phyloP scores from a whole-genome alignment of 2,113 vertebrate species.

The Chlorodrepanis virens region DNA sequence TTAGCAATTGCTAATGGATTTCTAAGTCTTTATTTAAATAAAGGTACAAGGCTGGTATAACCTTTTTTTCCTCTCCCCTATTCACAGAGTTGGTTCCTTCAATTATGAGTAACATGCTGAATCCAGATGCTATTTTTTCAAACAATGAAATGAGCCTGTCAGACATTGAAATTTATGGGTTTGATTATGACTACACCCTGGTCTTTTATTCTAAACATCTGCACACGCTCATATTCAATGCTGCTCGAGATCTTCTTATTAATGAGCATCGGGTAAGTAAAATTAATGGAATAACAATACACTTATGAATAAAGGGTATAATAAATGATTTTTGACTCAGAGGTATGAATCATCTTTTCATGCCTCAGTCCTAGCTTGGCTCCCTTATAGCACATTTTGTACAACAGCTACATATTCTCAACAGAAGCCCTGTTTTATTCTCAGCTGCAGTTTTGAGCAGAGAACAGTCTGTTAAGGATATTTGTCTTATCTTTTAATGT shows the following conservation, averaged over 20 bases:
- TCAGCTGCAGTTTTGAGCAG: background rate
- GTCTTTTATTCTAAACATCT: slow-evolving; percentile 95
- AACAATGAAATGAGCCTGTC: slow-evolving; percentile 97
- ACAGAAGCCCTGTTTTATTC: background rate
- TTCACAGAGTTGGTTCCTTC: slow-evolving; percentile 81
- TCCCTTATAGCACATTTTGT: background rate
- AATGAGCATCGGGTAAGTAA: slow-evolving; percentile 88
- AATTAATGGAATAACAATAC: background rate
- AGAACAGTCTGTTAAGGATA: background rate
- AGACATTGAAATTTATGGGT: slow-evolving; percentile 95
- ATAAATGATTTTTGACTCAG: background rate
- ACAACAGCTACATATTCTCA: background rate
- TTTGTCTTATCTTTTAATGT: background rate
- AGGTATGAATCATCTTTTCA: background rate
- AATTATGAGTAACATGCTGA: slow-evolving; percentile 82
- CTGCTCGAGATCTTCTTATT: slow-evolving; percentile 93
- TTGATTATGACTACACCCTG: slow-evolving; percentile 97
- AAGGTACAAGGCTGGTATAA: background rate
- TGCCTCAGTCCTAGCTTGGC: background rate
- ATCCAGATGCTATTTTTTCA: slow-evolving; percentile 93
- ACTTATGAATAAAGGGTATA: background rate
- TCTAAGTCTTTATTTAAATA: background rate
- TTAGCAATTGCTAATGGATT: background rate
- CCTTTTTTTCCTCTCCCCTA: background rate
- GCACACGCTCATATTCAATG: slow-evolving; percentile 93